Percentiles rank a stretch among this genome's conserved stretches.
phyloP scores from a whole-genome alignment of 2,113 vertebrate species.

The Scytalopus superciliaris region DNA sequence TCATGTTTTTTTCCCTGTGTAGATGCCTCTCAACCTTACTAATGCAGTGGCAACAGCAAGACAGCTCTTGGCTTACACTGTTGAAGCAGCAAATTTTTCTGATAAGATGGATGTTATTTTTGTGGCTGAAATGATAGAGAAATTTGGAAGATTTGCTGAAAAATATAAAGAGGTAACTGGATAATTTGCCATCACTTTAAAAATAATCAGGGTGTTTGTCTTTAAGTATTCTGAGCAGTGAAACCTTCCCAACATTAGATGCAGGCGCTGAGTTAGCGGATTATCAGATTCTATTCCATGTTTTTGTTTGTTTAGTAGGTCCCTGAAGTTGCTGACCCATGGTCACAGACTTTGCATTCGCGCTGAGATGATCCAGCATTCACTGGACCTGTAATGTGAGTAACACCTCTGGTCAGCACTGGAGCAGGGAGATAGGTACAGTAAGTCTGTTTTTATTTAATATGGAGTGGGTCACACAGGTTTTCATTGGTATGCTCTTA shows the following conservation, averaged over 20 bases:
- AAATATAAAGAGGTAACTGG: conserved; percentile 91
- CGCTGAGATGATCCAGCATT: conserved; percentile 67
- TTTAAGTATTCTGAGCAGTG: conserved; percentile 7
- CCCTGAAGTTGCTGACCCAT: conserved; percentile 66
- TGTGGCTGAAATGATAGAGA: conserved; percentile 98
- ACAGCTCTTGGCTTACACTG: conserved; percentile 89
- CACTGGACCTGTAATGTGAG: conserved; percentile 66
- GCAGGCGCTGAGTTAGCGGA: conserved; percentile 32
- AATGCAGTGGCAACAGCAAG: conserved; percentile 89
- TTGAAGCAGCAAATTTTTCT: conserved; percentile 94
- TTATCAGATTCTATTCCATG: conserved; percentile 53
- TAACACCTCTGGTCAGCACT: conserved; percentile 69
- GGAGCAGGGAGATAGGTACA: conserved; percentile 69
- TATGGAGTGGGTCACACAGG: conserved; percentile 67
- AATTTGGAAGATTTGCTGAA: conserved; percentile 93
- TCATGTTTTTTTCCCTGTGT: background rate
- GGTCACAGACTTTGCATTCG: conserved; percentile 63
- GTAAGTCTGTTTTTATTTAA: conserved; percentile 70
- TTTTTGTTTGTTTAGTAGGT: conserved; percentile 72
- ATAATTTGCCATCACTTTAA: conserved; percentile 24
- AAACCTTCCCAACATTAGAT: conserved; percentile 9
- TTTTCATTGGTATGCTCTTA: conserved; percentile 58
- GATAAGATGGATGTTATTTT: conserved; percentile 99
- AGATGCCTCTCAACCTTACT: conserved; percentile 97
- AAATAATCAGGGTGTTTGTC: background rate